Base-by-base conservation (phyloP, 92 coral and sea anemone genomes). In the Palythoa caribaeorum region DNA sequence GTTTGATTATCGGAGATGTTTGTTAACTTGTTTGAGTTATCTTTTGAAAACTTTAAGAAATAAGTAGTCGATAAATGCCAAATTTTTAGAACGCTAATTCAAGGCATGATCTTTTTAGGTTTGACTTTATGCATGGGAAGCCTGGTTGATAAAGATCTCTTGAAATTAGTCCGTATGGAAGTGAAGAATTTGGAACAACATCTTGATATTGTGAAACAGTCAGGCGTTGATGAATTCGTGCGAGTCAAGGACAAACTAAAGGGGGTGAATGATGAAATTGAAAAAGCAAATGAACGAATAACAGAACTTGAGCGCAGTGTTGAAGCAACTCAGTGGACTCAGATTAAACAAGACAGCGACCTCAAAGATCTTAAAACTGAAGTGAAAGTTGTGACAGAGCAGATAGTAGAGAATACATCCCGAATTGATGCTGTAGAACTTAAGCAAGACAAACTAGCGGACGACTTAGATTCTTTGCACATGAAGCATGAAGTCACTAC, bases 111-210 rank as follows among this genome's bases (percentile, higher is more conserved):
- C n/a, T 12, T 89, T 72, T 10, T 14, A 96, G 98, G 98, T 13
- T 77, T 96, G 72, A 77, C 89, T 55, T 77, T 96, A 73, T 96
- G 98, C 87, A 75, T 93, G 76, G 98, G 98, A 20, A 48, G 84
- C 55, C 88, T 92, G 20, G 96, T 96, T n/a, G 98, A 96, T 71
- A 80, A 92, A 35, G 98, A 92, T 80, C 79, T 94, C 9, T 65
- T 96, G 74, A 91, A 90, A 37, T 92, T 96, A 3, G 62, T 96
- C 70, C 88, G 87, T 9, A 73, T 9, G 1, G 96, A 96, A 37
- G 90, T 96, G 38, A 73, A 79, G 19, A 81, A 51, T 38, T 90
- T 96, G 17, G 20, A 37, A 16, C 59, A 71, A 17, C 89, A 92
- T 54, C 70, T 90, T 5, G 79, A 90, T 28, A 40, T 21, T 78